phyloP scores from a whole-genome alignment of 1,140 invertebrate genomes.

The Pollicipes pollicipes region DNA sequence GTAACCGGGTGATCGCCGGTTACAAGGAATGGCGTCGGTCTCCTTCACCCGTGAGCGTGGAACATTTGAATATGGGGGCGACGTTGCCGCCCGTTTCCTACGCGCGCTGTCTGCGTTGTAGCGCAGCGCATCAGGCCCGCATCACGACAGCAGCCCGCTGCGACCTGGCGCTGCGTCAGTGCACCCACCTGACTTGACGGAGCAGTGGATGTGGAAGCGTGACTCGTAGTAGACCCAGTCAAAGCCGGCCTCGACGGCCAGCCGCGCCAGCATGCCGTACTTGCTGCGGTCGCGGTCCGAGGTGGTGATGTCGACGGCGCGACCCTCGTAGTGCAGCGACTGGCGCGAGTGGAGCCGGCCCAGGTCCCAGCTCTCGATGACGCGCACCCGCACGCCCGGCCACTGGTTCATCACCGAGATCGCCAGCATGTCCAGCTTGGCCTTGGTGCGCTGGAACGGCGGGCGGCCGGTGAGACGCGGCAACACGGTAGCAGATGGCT shows the following conservation, averaged over 20 bases:
- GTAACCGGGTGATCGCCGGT: too few relatives aligned
- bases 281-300: slow-evolving; percentile 79
- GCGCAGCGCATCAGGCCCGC: too few relatives aligned
- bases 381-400: slow-evolving; percentile 77
- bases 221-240: slow-evolving; percentile 97
- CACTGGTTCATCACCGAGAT: slow-evolving; percentile 96
- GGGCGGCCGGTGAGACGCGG: too few relatives aligned
- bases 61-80: too few relatives aligned
- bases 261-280: slow-evolving; percentile 82
- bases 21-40: too few relatives aligned
- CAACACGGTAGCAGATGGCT: too few relatives aligned
- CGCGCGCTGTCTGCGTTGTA: too few relatives aligned
- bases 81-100: too few relatives aligned
- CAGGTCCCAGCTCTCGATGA: slow-evolving; percentile 90
- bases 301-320: slow-evolving; percentile 87
- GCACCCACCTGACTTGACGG: slow-evolving; percentile 83
- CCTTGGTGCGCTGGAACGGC: slow-evolving; percentile 90
- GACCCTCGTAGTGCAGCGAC: slow-evolving; percentile 85
- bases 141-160: too few relatives aligned
- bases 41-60: too few relatives aligned
- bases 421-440: slow-evolving; percentile 81
- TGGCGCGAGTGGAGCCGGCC: slow-evolving; percentile 25
- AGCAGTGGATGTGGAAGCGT: slow-evolving; percentile 85
- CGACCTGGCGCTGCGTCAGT: too few relatives aligned
- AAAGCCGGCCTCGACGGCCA: slow-evolving; percentile 91